A percentile compares a stretch with the other conserved stretches of the same genome.
Conservation (phyloP, 2,113 vertebrate species). For the Cepphus grylle region DNA sequence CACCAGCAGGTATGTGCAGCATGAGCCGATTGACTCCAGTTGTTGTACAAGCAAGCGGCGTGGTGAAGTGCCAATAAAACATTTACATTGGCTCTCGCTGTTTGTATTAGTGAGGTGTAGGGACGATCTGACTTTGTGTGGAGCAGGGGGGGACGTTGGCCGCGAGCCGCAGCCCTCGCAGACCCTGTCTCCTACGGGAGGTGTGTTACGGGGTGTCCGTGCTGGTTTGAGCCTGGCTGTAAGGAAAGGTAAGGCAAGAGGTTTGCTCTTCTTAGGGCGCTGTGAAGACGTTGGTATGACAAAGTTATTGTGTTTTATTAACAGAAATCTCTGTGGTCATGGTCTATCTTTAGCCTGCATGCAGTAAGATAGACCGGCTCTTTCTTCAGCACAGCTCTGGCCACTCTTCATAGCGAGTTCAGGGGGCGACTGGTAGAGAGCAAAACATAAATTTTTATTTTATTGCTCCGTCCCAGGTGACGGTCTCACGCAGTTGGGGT, state of each 20-base stretch:
- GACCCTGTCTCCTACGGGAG: not conserved
- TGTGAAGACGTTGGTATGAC: not conserved
- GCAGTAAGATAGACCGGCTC: not conserved
- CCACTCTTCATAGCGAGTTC: not conserved
- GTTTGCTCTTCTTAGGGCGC: not conserved
- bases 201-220: not conserved
- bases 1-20: constrained; percentile 21
- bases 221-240: not conserved
- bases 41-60: not conserved
- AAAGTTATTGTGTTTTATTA: not conserved
- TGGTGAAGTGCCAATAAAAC: not conserved
- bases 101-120: not conserved
- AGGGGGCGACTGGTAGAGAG: not conserved
- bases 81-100: not conserved
- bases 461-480: not conserved
- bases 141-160: not conserved
- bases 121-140: not conserved
- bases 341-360: not conserved
- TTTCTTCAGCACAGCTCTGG: not conserved
- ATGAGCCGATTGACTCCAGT: not conserved
- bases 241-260: not conserved
- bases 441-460: not conserved
- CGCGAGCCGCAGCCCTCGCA: not conserved
- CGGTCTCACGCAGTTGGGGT: not conserved
- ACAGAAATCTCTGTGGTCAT: not conserved